phyloP scores from a whole-genome alignment of 2,888 invertebrate species.

The Stegana nigrithorax region DNA sequence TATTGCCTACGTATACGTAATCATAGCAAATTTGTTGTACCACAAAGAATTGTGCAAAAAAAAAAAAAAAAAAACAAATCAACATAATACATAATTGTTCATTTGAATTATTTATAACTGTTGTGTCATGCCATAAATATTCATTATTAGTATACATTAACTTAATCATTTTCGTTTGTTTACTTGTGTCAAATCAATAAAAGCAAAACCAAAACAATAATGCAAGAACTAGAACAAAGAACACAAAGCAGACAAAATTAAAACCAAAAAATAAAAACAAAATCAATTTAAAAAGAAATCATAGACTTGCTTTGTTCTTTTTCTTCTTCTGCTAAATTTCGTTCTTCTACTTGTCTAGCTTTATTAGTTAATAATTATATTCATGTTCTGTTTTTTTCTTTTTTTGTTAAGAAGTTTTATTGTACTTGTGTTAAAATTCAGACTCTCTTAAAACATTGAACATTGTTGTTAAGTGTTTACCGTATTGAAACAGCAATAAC shows the following conservation, averaged over 20 bases:
- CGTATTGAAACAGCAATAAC: constrained; percentile 21
- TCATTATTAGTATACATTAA: constrained; percentile 13
- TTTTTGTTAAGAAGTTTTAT: constrained; percentile 23
- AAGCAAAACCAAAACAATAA: too few species aligned
- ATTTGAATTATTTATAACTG: constrained; percentile 54
- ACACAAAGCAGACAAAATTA: too few species aligned
- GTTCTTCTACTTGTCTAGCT: constrained; percentile 18
- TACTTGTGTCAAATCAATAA: constrained; percentile 18
- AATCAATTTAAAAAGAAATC: too few species aligned
- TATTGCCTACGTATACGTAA: too few species aligned
- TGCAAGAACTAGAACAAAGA: too few species aligned
- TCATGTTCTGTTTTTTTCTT: not conserved
- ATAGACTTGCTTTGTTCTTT: too few species aligned
- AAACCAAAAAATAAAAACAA: constrained; percentile 29
- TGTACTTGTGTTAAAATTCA: not conserved
- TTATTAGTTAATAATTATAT: too few species aligned
- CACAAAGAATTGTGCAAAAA: constrained; percentile 21
- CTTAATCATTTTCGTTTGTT: not conserved
- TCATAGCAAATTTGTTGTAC: too few species aligned
- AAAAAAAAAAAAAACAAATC: constrained; percentile 31
- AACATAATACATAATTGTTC: constrained; percentile 41
- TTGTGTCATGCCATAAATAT: constrained; percentile 63
- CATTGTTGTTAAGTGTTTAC: constrained; percentile 26
- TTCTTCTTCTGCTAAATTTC: too few species aligned
- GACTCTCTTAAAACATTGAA: constrained; percentile 23